These are phyloP conservation scores for Nomada flava DNA, from an alignment of 2,888 invertebrate species.

Conservation along the genomic window DNA sequence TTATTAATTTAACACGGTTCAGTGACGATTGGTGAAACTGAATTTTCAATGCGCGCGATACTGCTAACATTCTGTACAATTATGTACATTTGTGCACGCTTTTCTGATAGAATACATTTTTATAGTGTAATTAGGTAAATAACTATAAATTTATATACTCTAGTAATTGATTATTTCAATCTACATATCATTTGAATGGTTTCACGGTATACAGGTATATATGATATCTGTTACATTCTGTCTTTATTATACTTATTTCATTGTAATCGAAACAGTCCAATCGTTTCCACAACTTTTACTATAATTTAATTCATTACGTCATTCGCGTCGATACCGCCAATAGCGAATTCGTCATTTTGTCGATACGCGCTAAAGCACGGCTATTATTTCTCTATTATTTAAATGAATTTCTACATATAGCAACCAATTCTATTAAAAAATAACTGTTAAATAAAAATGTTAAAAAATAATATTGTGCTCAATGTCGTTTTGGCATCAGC, in stretches of 20 bases:
- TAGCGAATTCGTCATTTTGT: conserved; percentile 6
- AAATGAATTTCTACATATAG: too few species aligned
- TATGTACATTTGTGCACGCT: not conserved
- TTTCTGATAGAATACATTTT: not conserved
- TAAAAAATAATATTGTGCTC: not conserved
- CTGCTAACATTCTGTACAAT: not conserved
- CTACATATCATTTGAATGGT: too few species aligned
- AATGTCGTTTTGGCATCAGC: not conserved
- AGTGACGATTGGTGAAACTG: conserved; percentile 15
- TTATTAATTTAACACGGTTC: not conserved
- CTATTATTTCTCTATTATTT: too few species aligned
- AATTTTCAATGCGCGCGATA: not conserved
- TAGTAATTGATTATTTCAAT: not conserved
- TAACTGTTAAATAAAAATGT: too few species aligned
- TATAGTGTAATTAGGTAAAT: not conserved
- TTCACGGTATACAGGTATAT: too few species aligned
- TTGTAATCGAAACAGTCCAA: not conserved
- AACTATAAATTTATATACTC: not conserved
- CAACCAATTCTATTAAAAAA: too few species aligned
- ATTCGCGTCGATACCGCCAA: not conserved
- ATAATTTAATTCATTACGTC: not conserved
- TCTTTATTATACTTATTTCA: too few species aligned
- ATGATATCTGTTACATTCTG: too few species aligned
- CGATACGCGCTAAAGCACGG: not conserved
- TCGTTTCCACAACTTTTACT: not conserved